These are phyloP conservation scores for Drosophila quinaria DNA, from an alignment of 2,888 invertebrate genomes.

Conservation along the genomic window DNA sequence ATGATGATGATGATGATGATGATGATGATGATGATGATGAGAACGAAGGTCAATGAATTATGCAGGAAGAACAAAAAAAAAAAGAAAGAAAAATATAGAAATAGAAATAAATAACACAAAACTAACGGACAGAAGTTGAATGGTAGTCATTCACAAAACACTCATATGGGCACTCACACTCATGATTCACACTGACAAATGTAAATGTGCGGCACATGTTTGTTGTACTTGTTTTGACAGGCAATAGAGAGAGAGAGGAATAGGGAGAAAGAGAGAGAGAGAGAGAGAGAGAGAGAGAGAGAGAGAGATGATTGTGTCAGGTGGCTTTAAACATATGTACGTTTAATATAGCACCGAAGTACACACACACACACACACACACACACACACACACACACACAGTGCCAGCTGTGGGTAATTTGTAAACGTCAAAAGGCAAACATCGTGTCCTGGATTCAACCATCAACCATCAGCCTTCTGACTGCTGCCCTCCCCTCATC, in stretches of 20 bases:
- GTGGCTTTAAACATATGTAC: conserved; percentile 74
- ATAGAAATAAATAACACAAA: conserved; percentile 21
- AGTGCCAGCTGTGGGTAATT: conserved; percentile 77
- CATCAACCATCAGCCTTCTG: conserved; percentile 42
- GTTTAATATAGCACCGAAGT: conserved; percentile 73
- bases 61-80: conserved; percentile 52
- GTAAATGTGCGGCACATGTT: conserved; percentile 64
- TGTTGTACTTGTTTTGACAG: conserved; percentile 71
- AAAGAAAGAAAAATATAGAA: background rate
- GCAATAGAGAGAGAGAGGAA: background rate
- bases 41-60: conserved; percentile 68
- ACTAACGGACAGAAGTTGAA: conserved; percentile 36
- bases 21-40: conserved; percentile 63
- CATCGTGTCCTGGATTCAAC: too few species aligned
- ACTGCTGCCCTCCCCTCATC: conserved; percentile 26
- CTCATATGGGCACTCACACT: conserved; percentile 22
- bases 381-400: conserved; percentile 14
- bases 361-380: conserved; percentile 34
- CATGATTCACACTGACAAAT: conserved; percentile 53
- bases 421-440: conserved; percentile 80
- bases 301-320: conserved; percentile 36
- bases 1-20: too few species aligned
- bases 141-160: conserved; percentile 21
- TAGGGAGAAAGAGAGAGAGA: too few species aligned
- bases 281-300: background rate